Conservation (phyloP, 2,888 invertebrate species). For the Drosophila niveifrons region DNA sequence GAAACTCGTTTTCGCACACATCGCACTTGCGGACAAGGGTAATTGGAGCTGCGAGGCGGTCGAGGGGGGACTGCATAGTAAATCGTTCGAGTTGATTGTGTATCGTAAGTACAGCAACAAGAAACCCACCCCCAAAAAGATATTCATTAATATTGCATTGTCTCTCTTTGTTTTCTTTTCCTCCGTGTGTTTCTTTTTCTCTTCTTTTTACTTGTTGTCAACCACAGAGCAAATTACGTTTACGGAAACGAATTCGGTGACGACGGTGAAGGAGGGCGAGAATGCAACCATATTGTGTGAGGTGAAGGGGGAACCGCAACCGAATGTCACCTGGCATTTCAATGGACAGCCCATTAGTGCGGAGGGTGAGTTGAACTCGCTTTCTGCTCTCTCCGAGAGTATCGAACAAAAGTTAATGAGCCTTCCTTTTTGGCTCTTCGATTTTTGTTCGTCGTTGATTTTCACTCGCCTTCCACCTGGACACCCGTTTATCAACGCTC, state of each 20-base stretch:
- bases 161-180: conserved; percentile 13
- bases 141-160: conserved; percentile 76
- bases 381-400: conserved; percentile 42
- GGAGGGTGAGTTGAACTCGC: conserved; percentile 57
- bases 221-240: conserved; percentile 87
- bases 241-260: conserved; percentile 86
- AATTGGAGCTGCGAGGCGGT: conserved; percentile 86
- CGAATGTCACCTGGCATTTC: conserved; percentile 86
- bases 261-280: conserved; percentile 86
- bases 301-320: conserved; percentile 86
- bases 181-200: not conserved
- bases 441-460: conserved; percentile 22
- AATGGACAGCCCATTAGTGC: conserved; percentile 84
- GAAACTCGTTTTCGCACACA: conserved; percentile 86
- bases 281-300: conserved; percentile 85
- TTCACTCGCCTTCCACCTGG: conserved; percentile 6
- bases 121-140: conserved; percentile 15
- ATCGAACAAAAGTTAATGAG: conserved; percentile 56
- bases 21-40: conserved; percentile 86
- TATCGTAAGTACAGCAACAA: conserved; percentile 85
- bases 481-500: conserved; percentile 44
- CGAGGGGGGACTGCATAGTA: conserved; percentile 71
- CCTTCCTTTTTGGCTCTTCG: conserved; percentile 13
- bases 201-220: not conserved
- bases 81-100: conserved; percentile 85